Evolutionary conservation across 2,113 vertebrate species (phyloP).

Genomic region (Hymenochirus boettgeri): DNA sequence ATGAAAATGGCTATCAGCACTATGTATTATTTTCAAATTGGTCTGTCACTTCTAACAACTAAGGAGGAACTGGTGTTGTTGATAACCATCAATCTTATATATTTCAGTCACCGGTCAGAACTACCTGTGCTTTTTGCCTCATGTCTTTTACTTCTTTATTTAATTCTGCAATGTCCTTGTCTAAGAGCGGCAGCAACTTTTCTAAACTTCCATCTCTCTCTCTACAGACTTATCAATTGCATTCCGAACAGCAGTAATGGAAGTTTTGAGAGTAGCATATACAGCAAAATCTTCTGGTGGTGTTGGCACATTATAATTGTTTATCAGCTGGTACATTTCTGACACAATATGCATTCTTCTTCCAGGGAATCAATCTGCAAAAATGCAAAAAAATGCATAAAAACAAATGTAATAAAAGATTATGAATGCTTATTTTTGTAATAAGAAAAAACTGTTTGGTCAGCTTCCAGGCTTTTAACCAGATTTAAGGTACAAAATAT

Average conservation of each 20-base stretch:
- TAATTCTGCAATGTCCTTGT: conserved; percentile 66
- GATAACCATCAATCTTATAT: too few relatives aligned
- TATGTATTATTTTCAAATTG: too few relatives aligned
- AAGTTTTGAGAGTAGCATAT: conserved; percentile 66
- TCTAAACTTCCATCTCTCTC: conserved; percentile 61
- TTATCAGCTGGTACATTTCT: conserved; percentile 76
- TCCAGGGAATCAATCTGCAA: conserved; percentile 68
- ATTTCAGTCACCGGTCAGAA: neutral
- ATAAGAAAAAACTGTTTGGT: too few relatives aligned
- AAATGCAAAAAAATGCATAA: neutral
- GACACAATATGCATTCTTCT: conserved; percentile 60
- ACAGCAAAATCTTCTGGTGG: conserved; percentile 72
- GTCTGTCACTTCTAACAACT: too few relatives aligned
- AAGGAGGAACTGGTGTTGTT: too few relatives aligned
- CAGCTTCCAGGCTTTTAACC: too few relatives aligned
- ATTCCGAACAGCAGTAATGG: conserved; percentile 55
- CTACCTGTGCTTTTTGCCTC: conserved; percentile 65
- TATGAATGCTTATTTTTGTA: too few relatives aligned
- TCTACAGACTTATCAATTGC: conserved; percentile 61
- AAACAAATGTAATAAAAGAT: too few relatives aligned
- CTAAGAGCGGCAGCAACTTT: conserved; percentile 64
- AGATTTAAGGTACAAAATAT: too few relatives aligned
- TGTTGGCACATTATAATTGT: conserved; percentile 61
- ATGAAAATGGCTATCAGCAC: too few relatives aligned
- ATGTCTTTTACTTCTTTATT: conserved; percentile 62